Percentiles rank a stretch among this genome's conserved stretches.
Conservation (phyloP, 2,113 vertebrate species). For the Artemisiospiza belli region DNA sequence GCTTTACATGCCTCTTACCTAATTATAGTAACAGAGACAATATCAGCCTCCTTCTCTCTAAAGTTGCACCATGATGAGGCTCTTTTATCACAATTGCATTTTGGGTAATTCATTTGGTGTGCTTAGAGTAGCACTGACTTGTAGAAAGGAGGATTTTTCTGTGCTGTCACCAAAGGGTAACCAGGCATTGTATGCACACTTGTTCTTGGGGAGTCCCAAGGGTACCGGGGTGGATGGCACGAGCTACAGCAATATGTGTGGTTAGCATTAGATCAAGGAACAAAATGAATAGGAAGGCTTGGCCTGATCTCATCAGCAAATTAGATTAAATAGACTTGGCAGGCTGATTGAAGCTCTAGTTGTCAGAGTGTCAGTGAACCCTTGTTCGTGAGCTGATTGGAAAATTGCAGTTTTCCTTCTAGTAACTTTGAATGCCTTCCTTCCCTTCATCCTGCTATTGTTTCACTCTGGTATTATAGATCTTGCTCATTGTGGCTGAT, state of each 20-base stretch:
- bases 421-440: not conserved
- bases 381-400: not conserved
- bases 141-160: not conserved
- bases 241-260: not conserved
- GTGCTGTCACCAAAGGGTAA: not conserved
- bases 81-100: not conserved
- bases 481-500: not conserved
- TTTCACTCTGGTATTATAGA: not conserved
- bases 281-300: not conserved
- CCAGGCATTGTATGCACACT: not conserved
- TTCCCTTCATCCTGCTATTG: not conserved
- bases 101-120: not conserved
- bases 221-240: not conserved
- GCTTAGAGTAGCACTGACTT: not conserved
- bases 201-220: not conserved
- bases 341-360: not conserved
- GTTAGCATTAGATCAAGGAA: not conserved
- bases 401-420: slow-evolving; percentile 14
- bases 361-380: not conserved
- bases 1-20: not conserved
- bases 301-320: not conserved
- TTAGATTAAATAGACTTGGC: not conserved
- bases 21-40: not conserved
- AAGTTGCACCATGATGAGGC: not conserved
- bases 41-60: not conserved